A percentile compares a stretch with the other conserved stretches of the same genome.
These are phyloP conservation scores for Labia minor DNA, from an alignment of 2,888 invertebrate species.

Conservation along the genomic window DNA sequence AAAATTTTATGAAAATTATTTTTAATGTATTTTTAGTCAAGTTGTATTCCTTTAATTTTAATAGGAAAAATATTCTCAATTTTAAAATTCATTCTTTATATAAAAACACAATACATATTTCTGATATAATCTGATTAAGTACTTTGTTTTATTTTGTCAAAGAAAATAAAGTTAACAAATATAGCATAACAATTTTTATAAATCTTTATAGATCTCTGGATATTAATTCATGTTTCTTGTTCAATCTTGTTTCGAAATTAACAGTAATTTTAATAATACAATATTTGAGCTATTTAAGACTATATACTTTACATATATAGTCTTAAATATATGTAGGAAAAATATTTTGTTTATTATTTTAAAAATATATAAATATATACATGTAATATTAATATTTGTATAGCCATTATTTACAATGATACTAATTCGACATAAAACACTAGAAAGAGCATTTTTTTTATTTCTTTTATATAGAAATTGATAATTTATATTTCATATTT, in stretches of 20 bases:
- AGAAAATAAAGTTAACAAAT: not conserved
- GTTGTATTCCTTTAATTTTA: no score
- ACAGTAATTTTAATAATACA: not conserved
- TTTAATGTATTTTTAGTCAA: not conserved
- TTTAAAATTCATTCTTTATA: no score
- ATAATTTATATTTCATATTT: not conserved
- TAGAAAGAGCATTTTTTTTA: not conserved
- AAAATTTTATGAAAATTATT: not conserved
- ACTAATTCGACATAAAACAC: not conserved
- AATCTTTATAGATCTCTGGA: no score
- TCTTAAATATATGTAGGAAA: not conserved
- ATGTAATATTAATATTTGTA: not conserved
- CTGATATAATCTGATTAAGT: not conserved
- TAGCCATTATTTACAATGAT: not conserved
- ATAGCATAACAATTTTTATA: not conserved
- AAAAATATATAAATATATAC: constrained; percentile 13
- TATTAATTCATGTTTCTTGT: not conserved
- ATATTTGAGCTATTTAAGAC: not conserved
- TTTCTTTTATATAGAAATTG: not conserved
- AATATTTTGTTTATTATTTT: not conserved
- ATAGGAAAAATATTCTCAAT: not conserved
- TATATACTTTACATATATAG: not conserved
- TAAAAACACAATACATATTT: no score
- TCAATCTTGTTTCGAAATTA: not conserved
- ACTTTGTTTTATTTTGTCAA: not conserved